Evolutionary conservation across 2,797 vertebrate genomes (phyloP).

Genomic region (Uromys caudimaculatus): DNA sequence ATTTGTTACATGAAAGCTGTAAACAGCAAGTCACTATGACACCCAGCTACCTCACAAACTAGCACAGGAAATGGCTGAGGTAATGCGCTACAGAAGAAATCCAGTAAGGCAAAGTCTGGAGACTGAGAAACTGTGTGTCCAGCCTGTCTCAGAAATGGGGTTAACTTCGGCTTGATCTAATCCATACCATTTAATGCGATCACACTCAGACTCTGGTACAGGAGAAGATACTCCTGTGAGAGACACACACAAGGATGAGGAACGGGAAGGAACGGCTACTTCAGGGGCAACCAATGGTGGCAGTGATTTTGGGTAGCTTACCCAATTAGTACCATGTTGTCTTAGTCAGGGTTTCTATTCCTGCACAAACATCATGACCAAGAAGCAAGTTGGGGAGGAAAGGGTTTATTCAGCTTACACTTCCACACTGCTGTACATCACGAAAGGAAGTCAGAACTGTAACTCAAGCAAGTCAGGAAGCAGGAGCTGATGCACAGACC

Average conservation of each 20-base stretch:
- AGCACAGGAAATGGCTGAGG: not conserved
- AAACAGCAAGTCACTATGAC: not conserved
- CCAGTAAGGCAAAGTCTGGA: constrained; percentile 2
- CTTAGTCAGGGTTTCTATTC: no score
- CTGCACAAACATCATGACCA: no score
- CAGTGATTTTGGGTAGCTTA: not conserved
- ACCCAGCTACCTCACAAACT: not conserved
- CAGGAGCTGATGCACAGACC: no score
- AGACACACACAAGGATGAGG: not conserved
- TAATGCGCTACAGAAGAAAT: not conserved
- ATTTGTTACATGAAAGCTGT: not conserved
- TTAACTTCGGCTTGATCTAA: not conserved
- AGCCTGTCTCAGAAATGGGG: not conserved
- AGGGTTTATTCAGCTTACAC: no score
- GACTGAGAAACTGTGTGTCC: not conserved
- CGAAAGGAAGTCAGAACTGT: no score
- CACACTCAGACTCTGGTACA: not conserved
- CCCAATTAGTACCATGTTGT: not conserved
- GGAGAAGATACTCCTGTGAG: not conserved
- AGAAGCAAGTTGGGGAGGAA: no score
- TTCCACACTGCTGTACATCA: no score
- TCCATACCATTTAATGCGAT: not conserved
- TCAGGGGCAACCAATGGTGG: not conserved
- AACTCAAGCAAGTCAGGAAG: no score
- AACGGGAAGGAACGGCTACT: not conserved